phyloP scores from a whole-genome alignment of 2,888 invertebrate genomes.

The Mylabris sibirica region DNA sequence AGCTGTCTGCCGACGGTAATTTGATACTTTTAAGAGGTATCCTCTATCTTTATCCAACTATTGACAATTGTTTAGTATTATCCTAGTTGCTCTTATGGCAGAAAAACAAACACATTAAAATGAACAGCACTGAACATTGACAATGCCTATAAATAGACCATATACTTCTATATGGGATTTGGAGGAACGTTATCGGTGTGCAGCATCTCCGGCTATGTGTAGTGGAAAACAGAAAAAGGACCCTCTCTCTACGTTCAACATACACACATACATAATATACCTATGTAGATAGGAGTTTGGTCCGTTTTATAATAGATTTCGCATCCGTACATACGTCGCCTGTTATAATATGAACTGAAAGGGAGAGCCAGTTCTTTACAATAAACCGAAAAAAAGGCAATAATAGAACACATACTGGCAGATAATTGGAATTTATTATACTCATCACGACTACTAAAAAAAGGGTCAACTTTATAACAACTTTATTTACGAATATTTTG shows the following conservation, averaged over 20 bases:
- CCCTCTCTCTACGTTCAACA: conserved; percentile 33
- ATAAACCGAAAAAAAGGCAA: conserved; percentile 4
- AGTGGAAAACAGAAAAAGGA: conserved; percentile 28
- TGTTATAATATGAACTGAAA: neutral
- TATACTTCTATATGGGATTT: conserved; percentile 59
- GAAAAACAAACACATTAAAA: conserved; percentile 64
- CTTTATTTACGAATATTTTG: neutral
- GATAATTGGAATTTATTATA: conserved; percentile 10
- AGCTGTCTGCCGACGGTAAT: conserved; percentile 62
- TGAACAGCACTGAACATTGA: conserved; percentile 62
- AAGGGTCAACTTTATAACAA: neutral
- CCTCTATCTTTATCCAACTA: conserved; percentile 45
- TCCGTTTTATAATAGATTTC: conserved; percentile 26
- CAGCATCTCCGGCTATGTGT: conserved; percentile 42
- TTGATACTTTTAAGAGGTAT: conserved; percentile 62
- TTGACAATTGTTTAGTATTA: conserved; percentile 30
- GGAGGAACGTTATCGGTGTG: conserved; percentile 46
- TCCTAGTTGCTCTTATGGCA: conserved; percentile 54
- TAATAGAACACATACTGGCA: conserved; percentile 12
- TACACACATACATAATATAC: too few relatives aligned
- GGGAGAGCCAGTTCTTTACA: conserved; percentile 12
- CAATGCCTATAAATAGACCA: conserved; percentile 63
- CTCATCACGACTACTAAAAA: neutral
- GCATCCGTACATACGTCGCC: conserved; percentile 17
- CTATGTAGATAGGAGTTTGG: conserved; percentile 21